phyloP scores from a whole-genome alignment of 2,888 invertebrate genomes.

The Sicus ferrugineus region DNA sequence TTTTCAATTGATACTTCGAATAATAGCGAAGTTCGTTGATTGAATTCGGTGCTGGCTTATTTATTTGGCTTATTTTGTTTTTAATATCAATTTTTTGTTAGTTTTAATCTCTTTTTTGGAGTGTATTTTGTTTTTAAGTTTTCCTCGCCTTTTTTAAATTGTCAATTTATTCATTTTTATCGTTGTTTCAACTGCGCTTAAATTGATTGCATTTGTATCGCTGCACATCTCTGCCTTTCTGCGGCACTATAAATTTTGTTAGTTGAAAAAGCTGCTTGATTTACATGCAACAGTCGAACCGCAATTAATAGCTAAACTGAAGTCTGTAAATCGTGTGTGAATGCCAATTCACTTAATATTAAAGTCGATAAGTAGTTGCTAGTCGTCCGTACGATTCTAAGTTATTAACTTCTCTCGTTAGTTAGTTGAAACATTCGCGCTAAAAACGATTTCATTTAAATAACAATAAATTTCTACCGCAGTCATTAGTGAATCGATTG shows the following conservation, averaged over 20 bases:
- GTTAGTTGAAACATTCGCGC: background rate
- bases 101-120: too few relatives aligned
- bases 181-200: background rate
- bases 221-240: background rate
- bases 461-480: too few relatives aligned
- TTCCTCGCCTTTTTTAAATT: background rate
- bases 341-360: background rate
- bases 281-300: background rate
- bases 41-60: too few relatives aligned
- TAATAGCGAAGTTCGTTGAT: too few relatives aligned
- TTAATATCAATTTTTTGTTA: background rate
- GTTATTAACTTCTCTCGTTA: background rate
- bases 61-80: too few relatives aligned
- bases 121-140: background rate
- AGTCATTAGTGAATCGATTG: too few relatives aligned
- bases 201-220: background rate
- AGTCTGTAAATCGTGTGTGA: background rate
- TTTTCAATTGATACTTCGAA: too few relatives aligned
- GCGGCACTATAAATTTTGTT: background rate
- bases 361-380: background rate
- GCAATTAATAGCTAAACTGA: background rate
- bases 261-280: background rate
- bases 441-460: too few relatives aligned
- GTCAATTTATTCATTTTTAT: background rate
- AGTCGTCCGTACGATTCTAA: too few relatives aligned